These are phyloP conservation scores for Thymelicus acteon DNA, from an alignment of 2,888 invertebrate genomes.

Conservation along the genomic window DNA sequence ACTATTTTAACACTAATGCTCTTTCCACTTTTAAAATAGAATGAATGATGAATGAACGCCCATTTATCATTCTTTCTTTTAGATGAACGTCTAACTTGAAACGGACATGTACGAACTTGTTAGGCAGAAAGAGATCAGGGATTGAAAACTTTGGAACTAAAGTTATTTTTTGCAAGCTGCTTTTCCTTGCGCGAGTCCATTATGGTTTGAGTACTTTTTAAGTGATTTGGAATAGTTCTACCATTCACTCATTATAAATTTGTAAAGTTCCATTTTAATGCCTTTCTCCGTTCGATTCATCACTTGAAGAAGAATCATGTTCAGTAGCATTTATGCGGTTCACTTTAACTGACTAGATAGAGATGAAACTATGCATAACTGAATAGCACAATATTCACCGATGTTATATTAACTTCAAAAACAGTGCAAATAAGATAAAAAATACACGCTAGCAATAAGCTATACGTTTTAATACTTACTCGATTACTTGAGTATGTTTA, in stretches of 20 bases:
- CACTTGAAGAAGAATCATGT: not conserved
- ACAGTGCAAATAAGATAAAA: no score
- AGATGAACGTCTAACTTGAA: slow-evolving; percentile 21
- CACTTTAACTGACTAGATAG: no score
- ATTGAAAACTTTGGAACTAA: slow-evolving; percentile 21
- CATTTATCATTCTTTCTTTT: slow-evolving; percentile 35
- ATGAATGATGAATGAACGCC: slow-evolving; percentile 30
- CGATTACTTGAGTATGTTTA: no score
- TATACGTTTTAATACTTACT: no score
- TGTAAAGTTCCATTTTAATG: slow-evolving; percentile 4
- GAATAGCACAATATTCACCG: no score
- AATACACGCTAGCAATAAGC: no score
- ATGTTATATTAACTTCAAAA: no score
- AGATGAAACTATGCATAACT: no score
- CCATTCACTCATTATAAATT: slow-evolving; percentile 8
- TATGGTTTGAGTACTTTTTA: slow-evolving; percentile 24
- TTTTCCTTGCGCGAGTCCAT: slow-evolving; percentile 14
- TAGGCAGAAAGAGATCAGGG: slow-evolving; percentile 20
- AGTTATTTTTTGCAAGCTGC: slow-evolving; percentile 23
- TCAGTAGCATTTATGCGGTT: not conserved
- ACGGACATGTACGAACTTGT: slow-evolving; percentile 27
- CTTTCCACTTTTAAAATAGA: slow-evolving; percentile 28
- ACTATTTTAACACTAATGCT: slow-evolving; percentile 24
- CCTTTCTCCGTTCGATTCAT: not conserved
- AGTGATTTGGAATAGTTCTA: slow-evolving; percentile 21